phyloP scores from a whole-genome alignment of 2,888 invertebrate species.

The Drosophila multiciliata region DNA sequence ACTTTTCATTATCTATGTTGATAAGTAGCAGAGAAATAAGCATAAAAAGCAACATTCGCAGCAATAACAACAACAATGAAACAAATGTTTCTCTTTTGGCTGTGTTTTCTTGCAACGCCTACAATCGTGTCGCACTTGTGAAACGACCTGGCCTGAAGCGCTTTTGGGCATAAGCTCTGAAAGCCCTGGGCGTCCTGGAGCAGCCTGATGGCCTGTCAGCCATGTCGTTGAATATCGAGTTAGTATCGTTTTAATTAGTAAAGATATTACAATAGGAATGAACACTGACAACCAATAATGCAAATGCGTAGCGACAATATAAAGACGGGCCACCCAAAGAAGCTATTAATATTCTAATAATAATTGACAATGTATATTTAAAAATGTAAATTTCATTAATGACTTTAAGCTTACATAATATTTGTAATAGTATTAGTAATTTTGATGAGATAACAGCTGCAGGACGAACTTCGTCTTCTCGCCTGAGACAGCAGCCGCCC shows the following conservation, averaged over 20 bases:
- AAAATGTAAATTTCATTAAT: constrained; percentile 72
- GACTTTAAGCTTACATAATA: constrained; percentile 62
- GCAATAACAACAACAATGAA: constrained; percentile 4
- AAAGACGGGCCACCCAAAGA: neutral
- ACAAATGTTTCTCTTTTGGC: constrained; percentile 46
- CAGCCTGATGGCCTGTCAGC: constrained; percentile 17
- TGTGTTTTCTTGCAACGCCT: constrained; percentile 36
- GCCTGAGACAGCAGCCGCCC: constrained; percentile 38
- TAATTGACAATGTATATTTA: constrained; percentile 65
- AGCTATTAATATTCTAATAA: constrained; percentile 51
- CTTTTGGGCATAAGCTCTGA: constrained; percentile 2
- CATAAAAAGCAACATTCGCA: constrained; percentile 54
- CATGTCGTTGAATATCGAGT: constrained; percentile 66
- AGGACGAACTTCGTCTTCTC: neutral
- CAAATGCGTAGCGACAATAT: constrained; percentile 46
- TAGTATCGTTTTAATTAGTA: constrained; percentile 67
- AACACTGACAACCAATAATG: constrained; percentile 50
- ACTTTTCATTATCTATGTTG: constrained; percentile 76
- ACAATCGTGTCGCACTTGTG: constrained; percentile 61
- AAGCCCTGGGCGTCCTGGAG: constrained; percentile 3
- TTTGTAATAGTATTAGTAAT: constrained; percentile 48
- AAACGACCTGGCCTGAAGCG: constrained; percentile 45
- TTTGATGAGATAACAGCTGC: constrained; percentile 34
- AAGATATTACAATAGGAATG: constrained; percentile 39
- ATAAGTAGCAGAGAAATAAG: constrained; percentile 66